These are phyloP conservation scores for Falco punctatus DNA, from an alignment of 2,113 vertebrate species.

Conservation along the genomic window DNA sequence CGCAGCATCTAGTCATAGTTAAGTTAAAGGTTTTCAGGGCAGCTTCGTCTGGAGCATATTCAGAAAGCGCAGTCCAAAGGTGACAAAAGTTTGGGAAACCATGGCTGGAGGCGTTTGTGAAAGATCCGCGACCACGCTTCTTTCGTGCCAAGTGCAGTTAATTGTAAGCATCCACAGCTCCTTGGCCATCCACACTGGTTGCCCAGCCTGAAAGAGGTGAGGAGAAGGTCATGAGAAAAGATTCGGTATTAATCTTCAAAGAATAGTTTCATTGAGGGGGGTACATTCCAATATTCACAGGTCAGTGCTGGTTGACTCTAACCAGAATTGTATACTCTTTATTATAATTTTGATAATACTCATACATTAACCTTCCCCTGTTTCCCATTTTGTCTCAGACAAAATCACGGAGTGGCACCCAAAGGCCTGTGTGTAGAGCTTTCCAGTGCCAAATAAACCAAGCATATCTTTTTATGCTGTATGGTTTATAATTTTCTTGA, in stretches of 20 bases:
- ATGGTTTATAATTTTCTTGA: conserved; percentile 69
- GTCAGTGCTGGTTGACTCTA: not conserved
- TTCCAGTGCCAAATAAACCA: conserved; percentile 57
- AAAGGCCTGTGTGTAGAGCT: not conserved
- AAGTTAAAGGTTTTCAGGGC: not conserved
- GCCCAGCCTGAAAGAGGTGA: not conserved
- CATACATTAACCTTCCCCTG: not conserved
- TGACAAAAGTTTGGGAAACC: not conserved
- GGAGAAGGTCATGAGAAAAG: conserved; percentile 3
- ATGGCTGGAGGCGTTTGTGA: not conserved
- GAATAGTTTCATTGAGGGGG: not conserved
- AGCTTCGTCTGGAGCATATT: not conserved
- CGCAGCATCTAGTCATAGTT: not conserved
- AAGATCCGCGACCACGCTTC: not conserved
- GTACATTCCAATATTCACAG: not conserved
- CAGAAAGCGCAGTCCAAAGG: not conserved
- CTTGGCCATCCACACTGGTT: not conserved
- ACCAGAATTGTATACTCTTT: not conserved
- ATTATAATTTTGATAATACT: not conserved
- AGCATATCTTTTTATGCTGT: conserved; percentile 56
- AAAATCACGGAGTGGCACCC: conserved; percentile 8
- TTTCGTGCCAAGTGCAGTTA: not conserved
- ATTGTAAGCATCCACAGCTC: not conserved
- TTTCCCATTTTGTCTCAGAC: not conserved
- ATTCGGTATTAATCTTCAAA: not conserved